Evolutionary conservation across 2,113 vertebrate species (phyloP).

Genomic region (Micromys minutus): DNA sequence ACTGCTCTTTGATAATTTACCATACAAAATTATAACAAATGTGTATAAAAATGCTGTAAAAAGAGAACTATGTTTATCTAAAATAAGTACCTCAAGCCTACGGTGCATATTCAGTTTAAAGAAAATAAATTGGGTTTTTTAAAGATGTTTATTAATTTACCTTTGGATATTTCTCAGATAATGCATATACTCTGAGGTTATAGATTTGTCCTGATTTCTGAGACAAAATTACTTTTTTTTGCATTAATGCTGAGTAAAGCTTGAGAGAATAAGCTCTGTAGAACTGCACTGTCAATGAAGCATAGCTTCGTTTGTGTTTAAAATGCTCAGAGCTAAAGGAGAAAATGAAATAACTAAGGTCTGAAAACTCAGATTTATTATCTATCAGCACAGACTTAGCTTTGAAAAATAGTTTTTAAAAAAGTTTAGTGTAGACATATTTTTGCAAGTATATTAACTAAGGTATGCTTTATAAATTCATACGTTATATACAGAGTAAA

Average conservation of each 20-base stretch:
- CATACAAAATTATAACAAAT: neutral
- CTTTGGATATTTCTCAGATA: neutral
- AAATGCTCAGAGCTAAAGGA: neutral
- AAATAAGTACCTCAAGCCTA: neutral
- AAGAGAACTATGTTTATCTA: neutral
- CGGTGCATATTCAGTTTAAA: neutral
- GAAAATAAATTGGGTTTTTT: too few species aligned
- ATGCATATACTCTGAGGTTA: neutral
- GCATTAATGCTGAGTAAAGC: neutral
- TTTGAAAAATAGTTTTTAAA: neutral
- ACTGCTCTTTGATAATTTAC: neutral
- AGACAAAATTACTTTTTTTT: neutral
- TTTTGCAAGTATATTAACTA: neutral
- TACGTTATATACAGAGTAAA: too few species aligned
- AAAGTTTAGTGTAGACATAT: neutral
- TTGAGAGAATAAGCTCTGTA: neutral
- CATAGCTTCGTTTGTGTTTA: neutral
- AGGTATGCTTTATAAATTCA: too few species aligned
- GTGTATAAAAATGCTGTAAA: neutral
- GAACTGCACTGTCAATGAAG: neutral
- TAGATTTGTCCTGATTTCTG: neutral
- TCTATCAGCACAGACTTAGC: neutral
- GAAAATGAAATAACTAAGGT: neutral
- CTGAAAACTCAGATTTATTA: slow-evolving; percentile 9
- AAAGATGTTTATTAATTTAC: neutral